Evolutionary conservation across 2,113 vertebrate genomes (phyloP).

Genomic region (Colistium nudipinnis): DNA sequence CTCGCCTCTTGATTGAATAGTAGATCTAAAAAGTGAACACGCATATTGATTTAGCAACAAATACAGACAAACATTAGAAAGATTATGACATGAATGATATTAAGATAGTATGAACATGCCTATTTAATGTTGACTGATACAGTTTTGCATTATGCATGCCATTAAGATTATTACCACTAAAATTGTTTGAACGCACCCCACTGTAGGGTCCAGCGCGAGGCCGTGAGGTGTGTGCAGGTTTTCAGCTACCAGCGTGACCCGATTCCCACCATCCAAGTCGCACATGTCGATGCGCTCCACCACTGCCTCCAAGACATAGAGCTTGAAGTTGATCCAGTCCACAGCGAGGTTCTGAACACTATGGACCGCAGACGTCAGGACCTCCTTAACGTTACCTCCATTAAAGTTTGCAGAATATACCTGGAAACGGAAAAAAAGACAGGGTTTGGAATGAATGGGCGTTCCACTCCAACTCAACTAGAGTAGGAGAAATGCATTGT

Average conservation of each 20-base stretch:
- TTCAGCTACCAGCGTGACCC: constrained; percentile 80
- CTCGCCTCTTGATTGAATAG: no score
- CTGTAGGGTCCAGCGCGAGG: constrained; percentile 78
- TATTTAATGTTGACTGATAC: not conserved
- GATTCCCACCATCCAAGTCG: constrained; percentile 73
- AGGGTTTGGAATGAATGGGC: not conserved
- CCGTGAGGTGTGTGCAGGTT: constrained; percentile 77
- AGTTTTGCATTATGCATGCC: not conserved
- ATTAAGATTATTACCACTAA: not conserved
- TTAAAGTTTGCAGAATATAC: constrained; percentile 76
- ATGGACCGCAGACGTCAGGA: constrained; percentile 67
- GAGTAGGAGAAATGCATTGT: no score
- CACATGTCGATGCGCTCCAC: constrained; percentile 80
- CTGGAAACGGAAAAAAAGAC: constrained; percentile 48
- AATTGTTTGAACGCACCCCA: constrained; percentile 68
- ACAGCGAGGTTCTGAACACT: constrained; percentile 79
- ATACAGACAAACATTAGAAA: no score
- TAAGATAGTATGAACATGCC: not conserved
- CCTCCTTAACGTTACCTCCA: constrained; percentile 70
- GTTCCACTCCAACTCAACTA: not conserved
- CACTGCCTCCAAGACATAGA: constrained; percentile 76
- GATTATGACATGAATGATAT: no score
- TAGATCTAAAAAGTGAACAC: no score
- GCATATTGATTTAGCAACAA: no score
- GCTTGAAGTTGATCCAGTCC: constrained; percentile 82